These are phyloP conservation scores for Lepidochitona cinerea DNA, from an alignment of 2,888 invertebrate species.

Conservation along the genomic window DNA sequence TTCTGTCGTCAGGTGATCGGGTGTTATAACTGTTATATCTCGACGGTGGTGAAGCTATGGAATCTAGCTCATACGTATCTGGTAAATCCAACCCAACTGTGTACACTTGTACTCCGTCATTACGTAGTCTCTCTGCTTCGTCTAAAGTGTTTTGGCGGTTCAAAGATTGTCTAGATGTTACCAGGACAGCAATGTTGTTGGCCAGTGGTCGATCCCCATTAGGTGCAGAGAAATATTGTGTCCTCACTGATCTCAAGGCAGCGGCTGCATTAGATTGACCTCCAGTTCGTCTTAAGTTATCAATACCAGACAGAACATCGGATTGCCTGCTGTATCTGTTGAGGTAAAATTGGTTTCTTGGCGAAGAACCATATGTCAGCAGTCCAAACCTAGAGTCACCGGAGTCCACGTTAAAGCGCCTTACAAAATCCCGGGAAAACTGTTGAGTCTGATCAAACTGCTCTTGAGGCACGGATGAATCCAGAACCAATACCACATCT, in stretches of 20 bases:
- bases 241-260: slow-evolving; percentile 15
- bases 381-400: slow-evolving; percentile 51
- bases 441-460: slow-evolving; percentile 45
- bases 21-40: neutral
- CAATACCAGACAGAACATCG: neutral
- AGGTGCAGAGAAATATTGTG: slow-evolving; percentile 39
- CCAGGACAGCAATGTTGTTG: slow-evolving; percentile 48
- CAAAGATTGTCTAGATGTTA: slow-evolving; percentile 41
- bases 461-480: slow-evolving; percentile 34
- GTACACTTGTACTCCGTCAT: neutral
- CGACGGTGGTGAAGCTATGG: neutral
- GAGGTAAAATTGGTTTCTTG: slow-evolving; percentile 15
- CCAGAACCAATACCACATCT: slow-evolving; percentile 45
- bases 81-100: neutral
- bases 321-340: neutral
- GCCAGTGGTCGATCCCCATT: slow-evolving; percentile 53
- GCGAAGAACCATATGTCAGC: slow-evolving; percentile 36
- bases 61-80: neutral
- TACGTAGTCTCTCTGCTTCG: neutral
- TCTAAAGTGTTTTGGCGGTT: neutral
- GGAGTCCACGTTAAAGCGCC: slow-evolving; percentile 46
- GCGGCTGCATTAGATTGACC: neutral
- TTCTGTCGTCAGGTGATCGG: neutral
- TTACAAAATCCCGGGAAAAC: slow-evolving; percentile 36
- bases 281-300: neutral